phyloP scores from a whole-genome alignment of 2,888 invertebrate species.

The Diplolepis rosae region DNA sequence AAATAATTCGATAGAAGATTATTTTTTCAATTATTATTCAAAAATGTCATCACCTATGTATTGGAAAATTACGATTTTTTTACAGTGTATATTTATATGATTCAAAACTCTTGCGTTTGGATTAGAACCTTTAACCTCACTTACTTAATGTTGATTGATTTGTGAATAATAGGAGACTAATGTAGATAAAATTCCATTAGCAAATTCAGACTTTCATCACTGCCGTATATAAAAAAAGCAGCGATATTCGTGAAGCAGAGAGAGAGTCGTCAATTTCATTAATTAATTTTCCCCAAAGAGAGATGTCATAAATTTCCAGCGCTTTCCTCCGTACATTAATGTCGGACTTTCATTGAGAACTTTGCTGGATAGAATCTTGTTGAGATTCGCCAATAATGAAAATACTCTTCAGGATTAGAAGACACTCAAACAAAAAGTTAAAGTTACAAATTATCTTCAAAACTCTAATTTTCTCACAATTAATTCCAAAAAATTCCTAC shows the following conservation, averaged over 20 bases:
- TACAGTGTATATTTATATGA: no score
- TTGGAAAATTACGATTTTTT: no score
- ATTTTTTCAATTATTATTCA: no score
- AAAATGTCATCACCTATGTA: no score
- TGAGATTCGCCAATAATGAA: slow-evolving; percentile 4
- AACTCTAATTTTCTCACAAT: no score
- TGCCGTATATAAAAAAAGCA: not conserved
- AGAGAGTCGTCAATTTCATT: slow-evolving; percentile 1
- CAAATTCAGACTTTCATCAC: not conserved
- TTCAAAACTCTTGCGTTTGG: no score
- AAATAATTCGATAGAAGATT: no score
- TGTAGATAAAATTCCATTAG: no score
- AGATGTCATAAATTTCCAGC: not conserved
- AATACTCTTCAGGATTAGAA: slow-evolving; percentile 10
- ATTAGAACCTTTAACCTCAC: no score
- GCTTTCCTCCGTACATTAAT: not conserved
- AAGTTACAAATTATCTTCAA: not conserved
- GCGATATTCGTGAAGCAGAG: not conserved
- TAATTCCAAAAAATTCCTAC: no score
- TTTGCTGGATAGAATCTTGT: not conserved
- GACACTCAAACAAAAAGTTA: not conserved
- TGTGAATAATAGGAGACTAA: no score
- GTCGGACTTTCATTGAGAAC: not conserved
- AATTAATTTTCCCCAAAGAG: not conserved
- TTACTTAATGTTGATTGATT: no score